Evolutionary conservation across 1,140 invertebrate genomes (phyloP).

Genomic region (Meteorus sp.): DNA sequence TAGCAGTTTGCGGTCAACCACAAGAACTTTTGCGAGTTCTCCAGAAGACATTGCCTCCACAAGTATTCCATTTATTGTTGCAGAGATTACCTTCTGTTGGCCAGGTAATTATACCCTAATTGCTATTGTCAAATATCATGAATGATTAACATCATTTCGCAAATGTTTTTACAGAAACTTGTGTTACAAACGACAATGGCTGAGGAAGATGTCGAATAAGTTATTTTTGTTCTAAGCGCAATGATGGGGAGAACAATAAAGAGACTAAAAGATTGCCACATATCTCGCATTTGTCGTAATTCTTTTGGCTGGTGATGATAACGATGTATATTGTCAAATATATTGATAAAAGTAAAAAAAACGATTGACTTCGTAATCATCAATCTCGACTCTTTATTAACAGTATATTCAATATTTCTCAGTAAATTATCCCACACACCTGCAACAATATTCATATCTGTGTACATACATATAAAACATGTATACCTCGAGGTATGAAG

Average conservation of each 20-base stretch:
- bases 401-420: too few species aligned
- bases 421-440: too few species aligned
- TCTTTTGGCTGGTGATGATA: too few species aligned
- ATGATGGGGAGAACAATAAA: conserved; percentile 21
- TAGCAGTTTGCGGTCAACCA: conserved; percentile 94
- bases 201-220: conserved; percentile 56
- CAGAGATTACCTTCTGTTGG: conserved; percentile 75
- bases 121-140: background rate
- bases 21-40: conserved; percentile 87
- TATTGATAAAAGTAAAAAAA: too few species aligned
- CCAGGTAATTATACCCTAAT: conserved; percentile 51
- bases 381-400: too few species aligned
- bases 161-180: conserved; percentile 44
- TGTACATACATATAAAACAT: too few species aligned
- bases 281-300: too few species aligned
- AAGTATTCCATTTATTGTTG: conserved; percentile 85
- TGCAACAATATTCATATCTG: too few species aligned
- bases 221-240: conserved; percentile 16
- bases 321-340: too few species aligned
- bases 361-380: too few species aligned
- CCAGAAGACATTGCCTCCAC: conserved; percentile 91
- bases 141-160: background rate
- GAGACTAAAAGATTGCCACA: conserved; percentile 36
- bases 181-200: conserved; percentile 45
- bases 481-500: too few species aligned